Evolutionary conservation across 2,113 vertebrate species (phyloP).

Genomic region (Colistium nudipinnis): DNA sequence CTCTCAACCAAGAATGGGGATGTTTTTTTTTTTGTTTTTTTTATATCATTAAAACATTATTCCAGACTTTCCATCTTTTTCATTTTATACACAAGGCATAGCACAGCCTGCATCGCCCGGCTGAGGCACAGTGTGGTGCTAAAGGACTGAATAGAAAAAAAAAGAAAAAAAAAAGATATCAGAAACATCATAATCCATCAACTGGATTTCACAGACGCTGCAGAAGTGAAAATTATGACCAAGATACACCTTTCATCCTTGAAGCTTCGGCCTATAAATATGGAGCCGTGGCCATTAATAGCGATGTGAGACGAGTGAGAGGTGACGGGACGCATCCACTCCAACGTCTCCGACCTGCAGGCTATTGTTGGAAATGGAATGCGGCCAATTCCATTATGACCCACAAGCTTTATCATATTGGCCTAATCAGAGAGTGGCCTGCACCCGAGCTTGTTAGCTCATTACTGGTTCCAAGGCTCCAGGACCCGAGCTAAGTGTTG

Average conservation of each 20-base stretch:
- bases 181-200: conserved; percentile 15
- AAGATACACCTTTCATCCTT: conserved; percentile 11
- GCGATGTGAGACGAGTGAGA: conserved; percentile 4
- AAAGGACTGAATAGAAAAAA: conserved; percentile 24
- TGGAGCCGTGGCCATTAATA: conserved; percentile 5
- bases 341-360: not conserved
- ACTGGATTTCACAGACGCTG: conserved; percentile 12
- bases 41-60: too few relatives aligned
- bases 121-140: conserved; percentile 59
- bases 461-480: conserved; percentile 12
- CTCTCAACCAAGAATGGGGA: too few relatives aligned
- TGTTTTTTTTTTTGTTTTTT: too few relatives aligned
- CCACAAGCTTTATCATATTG: conserved; percentile 33
- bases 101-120: not conserved
- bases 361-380: conserved; percentile 30
- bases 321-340: not conserved
- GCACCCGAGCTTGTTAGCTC: conserved; percentile 37
- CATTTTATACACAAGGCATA: too few relatives aligned
- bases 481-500: conserved; percentile 26
- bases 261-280: conserved; percentile 18
- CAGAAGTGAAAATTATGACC: conserved; percentile 15
- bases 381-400: conserved; percentile 38
- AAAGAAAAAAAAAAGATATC: not conserved
- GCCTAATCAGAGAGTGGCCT: conserved; percentile 26
- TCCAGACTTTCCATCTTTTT: too few relatives aligned